These are phyloP conservation scores for Amazona ochrocephala DNA, from an alignment of 2,797 vertebrate species.

Conservation along the genomic window DNA sequence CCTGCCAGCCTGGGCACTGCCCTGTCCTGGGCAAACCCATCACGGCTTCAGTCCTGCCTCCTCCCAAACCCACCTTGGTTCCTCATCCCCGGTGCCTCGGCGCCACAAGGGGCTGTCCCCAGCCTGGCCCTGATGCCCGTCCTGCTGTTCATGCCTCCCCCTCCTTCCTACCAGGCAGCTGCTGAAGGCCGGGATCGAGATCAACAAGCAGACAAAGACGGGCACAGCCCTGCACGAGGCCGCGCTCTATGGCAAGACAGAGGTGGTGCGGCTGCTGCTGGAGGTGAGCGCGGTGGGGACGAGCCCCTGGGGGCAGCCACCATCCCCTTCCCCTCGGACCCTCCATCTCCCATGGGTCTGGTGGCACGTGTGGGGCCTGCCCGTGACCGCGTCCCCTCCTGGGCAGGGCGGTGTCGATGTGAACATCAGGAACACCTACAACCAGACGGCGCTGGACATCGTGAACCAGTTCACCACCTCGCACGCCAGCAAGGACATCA, in stretches of 20 bases:
- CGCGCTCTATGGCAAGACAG: conserved; percentile 91
- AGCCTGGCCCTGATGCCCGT: background rate
- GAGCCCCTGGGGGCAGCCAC: background rate
- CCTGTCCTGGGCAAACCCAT: background rate
- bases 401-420: conserved; percentile 82
- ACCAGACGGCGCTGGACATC: conserved; percentile 95
- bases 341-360: fast-evolving
- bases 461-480: conserved; percentile 98
- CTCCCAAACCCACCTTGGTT: background rate
- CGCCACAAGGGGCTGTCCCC: background rate
- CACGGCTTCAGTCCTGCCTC: fast-evolving
- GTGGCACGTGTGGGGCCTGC: background rate
- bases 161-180: conserved; percentile 81
- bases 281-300: conserved; percentile 76
- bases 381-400: fast-evolving
- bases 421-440: conserved; percentile 94
- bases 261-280: conserved; percentile 92
- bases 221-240: conserved; percentile 94
- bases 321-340: fast-evolving
- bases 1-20: background rate
- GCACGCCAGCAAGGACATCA: conserved; percentile 95
- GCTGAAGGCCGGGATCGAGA: conserved; percentile 91
- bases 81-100: background rate
- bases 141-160: background rate
- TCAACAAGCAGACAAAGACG: conserved; percentile 92